Base-by-base conservation (phyloP, 2,797 vertebrate species). In the Melanogrammus aeglefinus region DNA sequence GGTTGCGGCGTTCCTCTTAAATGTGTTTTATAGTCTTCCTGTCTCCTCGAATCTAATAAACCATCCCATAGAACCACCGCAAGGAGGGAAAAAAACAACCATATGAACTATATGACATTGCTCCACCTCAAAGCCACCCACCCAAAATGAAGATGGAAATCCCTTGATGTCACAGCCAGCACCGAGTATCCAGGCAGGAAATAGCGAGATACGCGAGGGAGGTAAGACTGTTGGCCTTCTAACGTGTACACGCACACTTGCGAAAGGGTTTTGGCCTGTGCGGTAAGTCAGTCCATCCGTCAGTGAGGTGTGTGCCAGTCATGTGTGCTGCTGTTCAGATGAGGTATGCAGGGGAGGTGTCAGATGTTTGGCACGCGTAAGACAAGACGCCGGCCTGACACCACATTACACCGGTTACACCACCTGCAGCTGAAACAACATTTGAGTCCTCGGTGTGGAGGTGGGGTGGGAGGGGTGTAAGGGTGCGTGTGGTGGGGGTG, bases 391-490 rank as follows among this genome's bases (percentile, higher is more conserved):
- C 72, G 73, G 47, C 33, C 51, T 35, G 9, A 73, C 47, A 66
- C 27, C 76, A 47, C 36, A 72, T 77, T 72, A 72, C 18, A 0
- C 18, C 4, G 47, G 47, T 21, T 57, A 7, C 47, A 57, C 47
- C 47, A 21, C 24, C 75, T 27, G 21, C 51, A 80, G 72, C 51
- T 69, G 79, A 44, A 71, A 39, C 33, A 74, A 78, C 77, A 78
- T 35, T 35, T 18, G 13, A 14, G 38, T 47, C 36, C 3, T 39
- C 51, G 24, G 7, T 6, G 27, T 8, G 44, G 6, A 7, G 29
- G 14, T 6, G 12, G 27, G 51, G n/a, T 29, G n/a, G 72, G 38
- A 38, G 6, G 21, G 18, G 14, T 18, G 21, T 63, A n/a, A 6
- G 18, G 57, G 21, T n/a, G 51, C 31, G 3, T 33, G 47, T 2